Conservation (phyloP, 2,113 vertebrate genomes). For the Sorex araneus region DNA sequence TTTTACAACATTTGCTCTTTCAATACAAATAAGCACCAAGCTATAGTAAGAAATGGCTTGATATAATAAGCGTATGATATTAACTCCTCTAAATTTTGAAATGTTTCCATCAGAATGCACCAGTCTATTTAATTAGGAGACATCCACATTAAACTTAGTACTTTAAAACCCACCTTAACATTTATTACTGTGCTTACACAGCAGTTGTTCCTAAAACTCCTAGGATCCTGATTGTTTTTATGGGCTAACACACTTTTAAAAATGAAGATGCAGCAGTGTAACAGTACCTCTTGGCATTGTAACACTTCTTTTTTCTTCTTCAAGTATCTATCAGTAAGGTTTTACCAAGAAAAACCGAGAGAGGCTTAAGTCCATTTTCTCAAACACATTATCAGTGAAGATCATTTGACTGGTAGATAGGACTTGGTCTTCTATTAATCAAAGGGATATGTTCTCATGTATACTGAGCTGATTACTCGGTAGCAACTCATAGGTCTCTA, state of each 20-base stretch:
- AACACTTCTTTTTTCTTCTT: conserved; percentile 44
- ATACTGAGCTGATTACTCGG: conserved; percentile 46
- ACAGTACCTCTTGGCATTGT: conserved; percentile 40
- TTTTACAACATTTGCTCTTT: conserved; percentile 14
- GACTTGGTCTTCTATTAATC: conserved; percentile 86
- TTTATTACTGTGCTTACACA: conserved; percentile 65
- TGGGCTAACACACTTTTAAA: conserved; percentile 61
- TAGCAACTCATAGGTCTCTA: conserved; percentile 58
- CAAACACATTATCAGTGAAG: conserved; percentile 27
- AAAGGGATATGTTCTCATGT: conserved; percentile 87
- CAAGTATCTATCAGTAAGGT: conserved; percentile 72
- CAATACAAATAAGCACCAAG: conserved; percentile 38
- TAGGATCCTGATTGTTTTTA: conserved; percentile 63
- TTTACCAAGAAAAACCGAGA: conserved; percentile 72
- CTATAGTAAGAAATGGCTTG: not conserved
- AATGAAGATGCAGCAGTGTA: conserved; percentile 50
- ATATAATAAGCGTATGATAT: not conserved
- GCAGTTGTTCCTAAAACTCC: conserved; percentile 66
- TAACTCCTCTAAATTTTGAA: conserved; percentile 52
- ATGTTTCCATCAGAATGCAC: conserved; percentile 37
- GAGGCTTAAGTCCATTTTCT: conserved; percentile 63
- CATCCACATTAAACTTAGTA: conserved; percentile 40
- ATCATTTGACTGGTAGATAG: conserved; percentile 20
- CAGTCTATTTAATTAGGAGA: conserved; percentile 29
- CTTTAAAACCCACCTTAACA: conserved; percentile 64